A percentile compares a stretch with the other conserved stretches of the same genome.
Evolutionary conservation across 2,113 vertebrate species (phyloP).

Genomic region (Amphiprion ocellaris): DNA sequence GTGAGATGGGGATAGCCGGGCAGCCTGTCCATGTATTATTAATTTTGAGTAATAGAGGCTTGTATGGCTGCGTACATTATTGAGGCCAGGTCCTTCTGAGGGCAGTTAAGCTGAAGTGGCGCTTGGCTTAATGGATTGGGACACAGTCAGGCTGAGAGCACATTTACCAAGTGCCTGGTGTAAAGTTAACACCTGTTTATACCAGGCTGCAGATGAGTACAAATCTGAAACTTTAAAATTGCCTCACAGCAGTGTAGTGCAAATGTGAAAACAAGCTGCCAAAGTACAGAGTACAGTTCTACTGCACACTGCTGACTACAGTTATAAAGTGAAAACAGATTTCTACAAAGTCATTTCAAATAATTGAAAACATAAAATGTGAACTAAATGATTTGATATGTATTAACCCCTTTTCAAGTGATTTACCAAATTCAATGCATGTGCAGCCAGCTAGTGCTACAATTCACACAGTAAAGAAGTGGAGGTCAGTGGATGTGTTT

Average conservation of each 20-base stretch:
- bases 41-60: slow-evolving; percentile 78
- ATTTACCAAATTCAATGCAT: too few relatives aligned
- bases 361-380: too few relatives aligned
- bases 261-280: background rate
- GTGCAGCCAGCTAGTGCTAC: too few relatives aligned
- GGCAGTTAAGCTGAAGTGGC: slow-evolving; percentile 76
- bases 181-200: slow-evolving; percentile 64
- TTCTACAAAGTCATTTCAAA: too few relatives aligned
- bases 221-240: slow-evolving; percentile 18
- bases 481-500: too few relatives aligned
- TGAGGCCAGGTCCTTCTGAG: slow-evolving; percentile 68
- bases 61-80: slow-evolving; percentile 78
- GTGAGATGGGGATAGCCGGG: slow-evolving; percentile 56
- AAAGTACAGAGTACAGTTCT: too few relatives aligned
- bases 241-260: background rate
- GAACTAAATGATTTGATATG: too few relatives aligned
- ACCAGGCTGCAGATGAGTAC: background rate
- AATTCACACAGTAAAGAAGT: too few relatives aligned
- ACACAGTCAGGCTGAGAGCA: slow-evolving; percentile 47
- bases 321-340: too few relatives aligned
- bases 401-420: too few relatives aligned
- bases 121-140: slow-evolving; percentile 70
- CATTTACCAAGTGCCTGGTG: slow-evolving; percentile 49
- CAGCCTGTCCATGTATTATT: slow-evolving; percentile 76
- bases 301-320: too few relatives aligned